Evolutionary conservation across 2,797 vertebrate species (phyloP), one percentile per base, ranked within the genome.

Genomic region (Mallotus villosus): DNA sequence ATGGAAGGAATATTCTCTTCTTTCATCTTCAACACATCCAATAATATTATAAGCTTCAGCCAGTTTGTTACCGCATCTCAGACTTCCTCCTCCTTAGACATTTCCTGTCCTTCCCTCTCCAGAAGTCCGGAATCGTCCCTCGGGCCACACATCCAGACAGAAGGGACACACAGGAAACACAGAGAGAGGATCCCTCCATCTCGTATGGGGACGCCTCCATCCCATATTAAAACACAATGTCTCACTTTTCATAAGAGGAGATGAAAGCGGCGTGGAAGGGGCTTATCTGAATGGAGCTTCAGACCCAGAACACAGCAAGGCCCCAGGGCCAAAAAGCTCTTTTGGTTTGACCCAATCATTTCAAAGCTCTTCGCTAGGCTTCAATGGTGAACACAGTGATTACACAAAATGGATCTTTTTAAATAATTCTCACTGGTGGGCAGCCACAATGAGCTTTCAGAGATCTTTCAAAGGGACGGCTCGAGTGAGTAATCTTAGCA

Each of bases 361-460:
- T 62, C 57, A 67, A 78, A 80, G 76, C 70, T 64, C 71, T 74
- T 70, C 29, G 41, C 27, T 67, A 64, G 9, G 49, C 73, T 49
- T 68, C 49, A 46, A 32, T 24, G 22, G 46, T 46, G 55, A 34
- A 79, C 62, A 58, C 24, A 29, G 27, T 41, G 60, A 73, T 71
- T 68, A 75, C 57, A 74, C 74, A 17, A 61, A 62, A 72, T 9
- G 14, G 62, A 37, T 51, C 55, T 1, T 67, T 24, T 57, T 59
- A 74, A 34, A 79, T 61, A 67, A 66, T 61, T 71, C 72, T 67
- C 24, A 67, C 34, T 55, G 55, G 53, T 76, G 65, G 75, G 65
- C 60, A 72, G 53, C 8, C 21, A 81, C 64, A 70, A 69, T 51
- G 59, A 69, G 63, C 76, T 79, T 82, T 78, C 59, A 73, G 74